Base-by-base conservation (phyloP, 2,797 vertebrate genomes). In the Acropternis orthonyx region DNA sequence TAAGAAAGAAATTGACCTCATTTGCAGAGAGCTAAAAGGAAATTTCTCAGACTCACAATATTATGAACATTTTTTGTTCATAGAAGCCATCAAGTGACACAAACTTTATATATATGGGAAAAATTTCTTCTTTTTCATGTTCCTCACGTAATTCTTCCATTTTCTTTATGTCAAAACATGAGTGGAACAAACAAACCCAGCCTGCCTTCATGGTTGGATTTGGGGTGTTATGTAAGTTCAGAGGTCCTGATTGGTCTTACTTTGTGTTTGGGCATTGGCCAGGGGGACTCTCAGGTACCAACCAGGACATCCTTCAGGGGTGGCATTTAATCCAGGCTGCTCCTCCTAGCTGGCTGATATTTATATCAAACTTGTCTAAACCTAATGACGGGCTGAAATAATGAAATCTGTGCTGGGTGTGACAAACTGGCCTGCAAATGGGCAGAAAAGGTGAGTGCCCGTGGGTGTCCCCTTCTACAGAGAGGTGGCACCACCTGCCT, bases 221-320 rank as follows among this genome's bases (percentile, higher is more conserved):
- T 7, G 6, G 51, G 26, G 17, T 27, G 5, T 51, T 76, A 19
- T 21, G 12, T 7, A 7, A 51, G 26, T 7, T 30, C 36, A 46
- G 68, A 14, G 26, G 6, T 5, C 8, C 22, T 14, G 4, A 14
- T 0, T 20, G 36, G 46, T 3, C 77, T 9, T n/a, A 3, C 11
- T 21, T 2, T 32, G 32, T 9, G 16, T 14, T 34, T 12, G 55
- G 52, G 34, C 36, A 9, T 2, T 55, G 75, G n/a, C 24, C 16
- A 0, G 22, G 10, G 9, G 27, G 26, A 6, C 14, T 18, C 43
- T 12, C 1, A 5, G 41, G 0, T 6, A 5, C 19, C 36, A 6
- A 1, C 3, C 13, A 5, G 61, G 14, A 12, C 7, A n/a, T 11
- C 19, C 11, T 43, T 3, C 3, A 7, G 5, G 21, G 5, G 7